Percentiles rank a stretch among this genome's conserved stretches.
Conservation (phyloP, 2,113 vertebrate species). For the Ochotona princeps region DNA sequence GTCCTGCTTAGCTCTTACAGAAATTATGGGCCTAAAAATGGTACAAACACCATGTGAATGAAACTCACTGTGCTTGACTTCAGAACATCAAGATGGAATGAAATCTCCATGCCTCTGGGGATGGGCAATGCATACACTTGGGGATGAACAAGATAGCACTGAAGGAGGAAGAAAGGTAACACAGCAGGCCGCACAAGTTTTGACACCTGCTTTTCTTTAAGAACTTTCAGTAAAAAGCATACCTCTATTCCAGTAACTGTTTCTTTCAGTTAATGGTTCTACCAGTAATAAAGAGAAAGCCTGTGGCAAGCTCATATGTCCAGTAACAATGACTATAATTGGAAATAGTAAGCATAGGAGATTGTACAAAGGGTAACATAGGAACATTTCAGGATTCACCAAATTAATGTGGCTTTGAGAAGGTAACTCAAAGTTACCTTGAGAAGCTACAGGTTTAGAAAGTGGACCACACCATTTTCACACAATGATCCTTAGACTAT, state of each 20-base stretch:
- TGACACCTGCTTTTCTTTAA: neutral
- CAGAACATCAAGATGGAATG: neutral
- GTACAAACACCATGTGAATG: neutral
- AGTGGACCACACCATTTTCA: neutral
- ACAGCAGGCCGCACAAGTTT: neutral
- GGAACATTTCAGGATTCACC: neutral
- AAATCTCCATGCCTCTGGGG: neutral
- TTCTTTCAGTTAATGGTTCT: neutral
- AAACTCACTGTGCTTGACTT: neutral
- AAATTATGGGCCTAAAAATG: neutral
- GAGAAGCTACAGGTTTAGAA: neutral
- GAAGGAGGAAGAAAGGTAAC: neutral
- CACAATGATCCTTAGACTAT: neutral
- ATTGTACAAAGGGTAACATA: neutral
- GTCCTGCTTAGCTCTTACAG: neutral
- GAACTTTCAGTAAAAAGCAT: neutral
- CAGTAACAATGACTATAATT: neutral
- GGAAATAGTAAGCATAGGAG: constrained; percentile 1
- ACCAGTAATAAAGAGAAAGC: neutral
- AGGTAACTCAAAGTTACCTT: too few relatives aligned
- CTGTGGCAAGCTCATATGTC: neutral
- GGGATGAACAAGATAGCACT: neutral
- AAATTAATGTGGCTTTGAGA: neutral
- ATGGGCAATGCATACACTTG: neutral
- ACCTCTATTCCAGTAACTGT: neutral